Base-by-base conservation (phyloP, 2,113 vertebrate genomes). In the Anhinga anhinga region DNA sequence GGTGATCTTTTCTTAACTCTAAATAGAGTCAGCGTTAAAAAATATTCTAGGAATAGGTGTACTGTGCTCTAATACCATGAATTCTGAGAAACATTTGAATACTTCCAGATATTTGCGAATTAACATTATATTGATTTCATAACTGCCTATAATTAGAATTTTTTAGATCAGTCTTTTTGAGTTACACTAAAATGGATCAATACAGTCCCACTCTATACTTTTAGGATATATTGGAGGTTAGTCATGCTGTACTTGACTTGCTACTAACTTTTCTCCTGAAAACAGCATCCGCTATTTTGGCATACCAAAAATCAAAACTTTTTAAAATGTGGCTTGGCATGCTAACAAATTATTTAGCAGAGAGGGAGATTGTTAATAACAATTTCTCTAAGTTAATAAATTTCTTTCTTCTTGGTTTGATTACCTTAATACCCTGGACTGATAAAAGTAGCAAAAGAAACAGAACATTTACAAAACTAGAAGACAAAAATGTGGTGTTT, bases 201-300 rank as follows among this genome's bases (percentile, higher is more conserved):
- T 38, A 32, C 19, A 13, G 10, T n/a, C 4, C 14, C 32, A 56
- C 18, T 38, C 5, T 15, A 20, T 19, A 20, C 3, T 66, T 84
- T 82, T 29, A 42, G 9, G 29, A 13, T 74, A 30, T 21, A 34
- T 72, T 83, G 80, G 20, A 93, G 6, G 27, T 5, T 38, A 42
- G 9, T 70, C 23, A 49, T 40, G 22, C 1, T 12, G 11, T 45
- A 13, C 5, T 77, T 78, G 59, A 23, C 30, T 72, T 72, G 8
- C 2, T 74, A 50, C 32, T 55, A 12, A 53, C 7, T 53, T 58
- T 82, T 63, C 22, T 66, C 29, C 22, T 63, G 25, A 76, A 83
- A 63, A 56, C 0, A 1, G 0, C 5, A 26, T 55, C 47, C 34
- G 1, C 7, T 66, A 67, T 72, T 80, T 55, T 36, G 44, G 5